phyloP scores from a whole-genome alignment of 2,888 invertebrate genomes.

The Heliconius charithonia region DNA sequence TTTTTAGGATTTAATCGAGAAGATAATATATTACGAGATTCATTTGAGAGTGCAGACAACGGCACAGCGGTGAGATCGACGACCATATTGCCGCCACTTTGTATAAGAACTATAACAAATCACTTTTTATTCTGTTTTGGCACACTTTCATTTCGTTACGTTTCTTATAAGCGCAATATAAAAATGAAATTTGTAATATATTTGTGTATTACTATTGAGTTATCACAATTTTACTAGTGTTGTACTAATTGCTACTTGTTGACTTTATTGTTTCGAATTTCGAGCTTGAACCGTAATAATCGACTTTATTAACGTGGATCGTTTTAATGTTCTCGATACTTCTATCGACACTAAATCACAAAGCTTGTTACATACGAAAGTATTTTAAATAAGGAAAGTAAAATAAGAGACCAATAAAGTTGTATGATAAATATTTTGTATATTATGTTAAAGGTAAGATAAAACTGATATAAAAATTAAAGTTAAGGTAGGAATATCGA shows the following conservation, averaged over 20 bases:
- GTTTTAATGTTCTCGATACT: background rate
- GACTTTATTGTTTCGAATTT: background rate
- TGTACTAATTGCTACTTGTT: constrained; percentile 5
- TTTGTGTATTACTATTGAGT: constrained; percentile 22
- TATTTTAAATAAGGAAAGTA: background rate
- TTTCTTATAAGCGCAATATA: constrained; percentile 26
- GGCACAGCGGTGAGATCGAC: constrained; percentile 65
- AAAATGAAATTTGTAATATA: constrained; percentile 20
- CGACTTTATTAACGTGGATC: background rate
- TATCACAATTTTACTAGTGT: constrained; percentile 26
- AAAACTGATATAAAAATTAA: too few species aligned
- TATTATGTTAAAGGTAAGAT: too few species aligned
- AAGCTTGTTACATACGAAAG: background rate
- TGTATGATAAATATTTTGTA: too few species aligned
- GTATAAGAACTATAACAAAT: constrained; percentile 8
- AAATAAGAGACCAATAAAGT: background rate
- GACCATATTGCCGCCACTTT: constrained; percentile 46
- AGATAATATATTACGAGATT: constrained; percentile 81
- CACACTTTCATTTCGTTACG: constrained; percentile 41
- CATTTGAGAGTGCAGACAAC: constrained; percentile 69
- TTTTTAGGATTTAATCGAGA: constrained; percentile 86
- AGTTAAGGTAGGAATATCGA: background rate
- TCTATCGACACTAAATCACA: background rate
- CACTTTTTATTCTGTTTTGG: constrained; percentile 27
- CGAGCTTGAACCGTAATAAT: background rate